Evolutionary conservation across 2,888 invertebrate species (phyloP).

Genomic region (Oscheius myriophilus): DNA sequence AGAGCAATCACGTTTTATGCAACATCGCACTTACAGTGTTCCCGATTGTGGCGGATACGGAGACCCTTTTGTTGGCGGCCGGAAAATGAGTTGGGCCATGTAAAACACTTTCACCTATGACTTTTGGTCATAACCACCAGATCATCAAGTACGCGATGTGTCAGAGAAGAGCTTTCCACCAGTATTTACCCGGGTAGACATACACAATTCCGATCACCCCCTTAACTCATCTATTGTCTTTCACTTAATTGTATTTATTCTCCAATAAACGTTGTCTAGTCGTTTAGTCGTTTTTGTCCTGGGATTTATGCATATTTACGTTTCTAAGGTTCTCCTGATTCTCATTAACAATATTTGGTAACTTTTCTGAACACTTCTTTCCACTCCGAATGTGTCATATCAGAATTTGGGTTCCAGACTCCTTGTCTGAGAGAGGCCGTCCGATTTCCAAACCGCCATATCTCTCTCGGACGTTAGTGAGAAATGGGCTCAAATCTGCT

Average conservation of each 20-base stretch:
- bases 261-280: too few species aligned
- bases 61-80: conserved; percentile 25
- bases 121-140: conserved; percentile 17
- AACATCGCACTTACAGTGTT: conserved; percentile 22
- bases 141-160: conserved; percentile 10
- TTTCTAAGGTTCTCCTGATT: too few species aligned
- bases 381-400: too few species aligned
- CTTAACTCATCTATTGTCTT: conserved; percentile 9
- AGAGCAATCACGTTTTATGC: conserved; percentile 18
- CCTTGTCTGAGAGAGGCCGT: too few species aligned
- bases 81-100: conserved; percentile 28
- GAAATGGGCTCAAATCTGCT: too few species aligned
- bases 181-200: conserved; percentile 28
- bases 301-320: too few species aligned
- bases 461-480: too few species aligned
- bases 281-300: too few species aligned
- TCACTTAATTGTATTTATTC: conserved; percentile 16
- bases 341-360: too few species aligned
- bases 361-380: too few species aligned
- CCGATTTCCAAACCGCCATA: too few species aligned
- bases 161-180: conserved; percentile 30
- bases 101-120: conserved; percentile 8
- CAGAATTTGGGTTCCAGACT: too few species aligned
- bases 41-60: conserved; percentile 21
- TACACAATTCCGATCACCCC: conserved; percentile 29